phyloP scores from a whole-genome alignment of 2,113 vertebrate genomes.

The Sialia sialis region DNA sequence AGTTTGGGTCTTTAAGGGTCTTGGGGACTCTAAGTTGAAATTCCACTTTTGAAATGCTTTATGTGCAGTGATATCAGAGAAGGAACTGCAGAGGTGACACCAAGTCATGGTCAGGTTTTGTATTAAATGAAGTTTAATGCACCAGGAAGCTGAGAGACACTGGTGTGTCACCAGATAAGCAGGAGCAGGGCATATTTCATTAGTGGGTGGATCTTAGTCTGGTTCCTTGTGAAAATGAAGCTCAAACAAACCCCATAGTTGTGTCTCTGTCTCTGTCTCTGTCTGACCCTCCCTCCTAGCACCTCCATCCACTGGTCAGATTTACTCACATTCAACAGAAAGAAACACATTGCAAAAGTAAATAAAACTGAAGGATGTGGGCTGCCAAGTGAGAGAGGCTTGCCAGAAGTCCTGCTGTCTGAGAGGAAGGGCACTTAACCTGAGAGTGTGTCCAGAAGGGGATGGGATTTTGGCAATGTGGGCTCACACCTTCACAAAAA shows the following conservation, averaged over 20 bases:
- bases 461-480: not conserved
- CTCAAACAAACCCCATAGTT: not conserved
- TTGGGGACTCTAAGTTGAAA: not conserved
- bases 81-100: not conserved
- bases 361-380: not conserved
- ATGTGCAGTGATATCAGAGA: not conserved
- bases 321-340: not conserved
- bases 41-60: not conserved
- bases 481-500: not conserved
- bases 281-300: not conserved
- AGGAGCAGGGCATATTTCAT: not conserved
- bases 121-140: not conserved
- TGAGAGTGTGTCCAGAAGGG: not conserved
- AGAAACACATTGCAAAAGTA: conserved; percentile 16
- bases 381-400: not conserved
- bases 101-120: not conserved
- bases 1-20: not conserved
- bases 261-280: not conserved
- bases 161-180: not conserved
- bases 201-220: not conserved
- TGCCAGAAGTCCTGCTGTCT: conserved; percentile 17
- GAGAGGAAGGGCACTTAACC: conserved; percentile 13
- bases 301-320: not conserved
- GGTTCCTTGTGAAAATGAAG: conserved; percentile 19
- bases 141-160: not conserved